Conservation (phyloP, 2,888 invertebrate genomes). For the Uropetala carovei region DNA sequence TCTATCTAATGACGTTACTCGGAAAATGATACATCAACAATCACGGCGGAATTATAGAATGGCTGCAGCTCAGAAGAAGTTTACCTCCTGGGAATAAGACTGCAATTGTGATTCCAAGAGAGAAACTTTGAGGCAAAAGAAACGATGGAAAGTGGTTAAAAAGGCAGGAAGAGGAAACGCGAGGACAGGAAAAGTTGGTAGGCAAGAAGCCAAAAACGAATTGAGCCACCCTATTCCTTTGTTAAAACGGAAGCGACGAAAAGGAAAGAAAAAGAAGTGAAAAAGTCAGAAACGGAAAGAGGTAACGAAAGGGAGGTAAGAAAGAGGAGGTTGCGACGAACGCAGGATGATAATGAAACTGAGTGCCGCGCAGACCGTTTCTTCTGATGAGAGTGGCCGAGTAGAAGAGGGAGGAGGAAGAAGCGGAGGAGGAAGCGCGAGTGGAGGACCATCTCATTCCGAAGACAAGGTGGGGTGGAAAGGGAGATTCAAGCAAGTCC, state of each 20-base stretch:
- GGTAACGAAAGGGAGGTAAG: not conserved
- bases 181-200: no score
- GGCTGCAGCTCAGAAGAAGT: not conserved
- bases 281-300: not conserved
- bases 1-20: no score
- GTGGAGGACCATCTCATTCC: constrained; percentile 9
- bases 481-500: not conserved
- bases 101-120: not conserved
- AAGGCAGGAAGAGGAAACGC: not conserved
- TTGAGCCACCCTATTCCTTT: no score
- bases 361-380: constrained; percentile 53
- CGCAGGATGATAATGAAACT: constrained; percentile 42
- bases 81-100: not conserved
- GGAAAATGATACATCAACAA: no score
- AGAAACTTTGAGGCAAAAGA: not conserved
- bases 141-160: not conserved
- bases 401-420: not conserved
- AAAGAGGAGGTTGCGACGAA: not conserved
- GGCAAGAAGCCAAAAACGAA: no score
- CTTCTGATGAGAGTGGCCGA: constrained; percentile 34
- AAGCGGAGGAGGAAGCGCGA: constrained; percentile 4
- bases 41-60: no score
- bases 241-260: not conserved
- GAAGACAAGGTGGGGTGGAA: not conserved
- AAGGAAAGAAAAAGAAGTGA: not conserved